phyloP scores from a whole-genome alignment of 2,888 invertebrate genomes.

The Lycocerus yunnanus region DNA sequence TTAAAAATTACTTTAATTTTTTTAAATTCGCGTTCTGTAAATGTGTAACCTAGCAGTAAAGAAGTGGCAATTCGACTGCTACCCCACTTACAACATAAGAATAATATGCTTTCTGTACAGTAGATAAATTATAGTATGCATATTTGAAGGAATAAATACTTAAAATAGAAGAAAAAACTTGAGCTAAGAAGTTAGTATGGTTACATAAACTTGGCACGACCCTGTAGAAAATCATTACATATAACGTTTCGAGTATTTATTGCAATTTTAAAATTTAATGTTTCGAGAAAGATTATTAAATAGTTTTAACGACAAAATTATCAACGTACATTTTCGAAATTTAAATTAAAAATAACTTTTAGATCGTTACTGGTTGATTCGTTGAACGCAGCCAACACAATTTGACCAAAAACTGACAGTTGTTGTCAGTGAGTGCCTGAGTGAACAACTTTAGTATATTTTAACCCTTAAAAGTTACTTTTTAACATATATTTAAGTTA shows the following conservation, averaged over 20 bases:
- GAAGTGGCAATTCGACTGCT: too few species aligned
- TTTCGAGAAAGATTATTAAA: not conserved
- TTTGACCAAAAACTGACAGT: constrained; percentile 40
- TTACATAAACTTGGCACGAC: not conserved
- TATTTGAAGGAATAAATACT: too few species aligned
- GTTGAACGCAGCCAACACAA: constrained; percentile 39
- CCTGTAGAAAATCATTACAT: not conserved
- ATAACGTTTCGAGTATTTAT: not conserved
- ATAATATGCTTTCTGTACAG: too few species aligned
- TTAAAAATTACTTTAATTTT: too few species aligned
- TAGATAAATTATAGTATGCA: too few species aligned
- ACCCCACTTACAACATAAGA: too few species aligned
- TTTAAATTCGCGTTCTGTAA: too few species aligned
- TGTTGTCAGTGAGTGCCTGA: constrained; percentile 40
- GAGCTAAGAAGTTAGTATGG: too few species aligned
- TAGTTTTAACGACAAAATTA: not conserved
- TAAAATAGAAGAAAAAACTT: too few species aligned
- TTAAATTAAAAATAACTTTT: not conserved
- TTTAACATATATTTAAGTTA: constrained; percentile 31
- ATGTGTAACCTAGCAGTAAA: too few species aligned
- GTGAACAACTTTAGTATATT: constrained; percentile 39
- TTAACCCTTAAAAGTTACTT: constrained; percentile 40
- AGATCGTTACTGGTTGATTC: constrained; percentile 14
- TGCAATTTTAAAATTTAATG: not conserved
- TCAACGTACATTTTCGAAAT: not conserved